A percentile compares a stretch with the other conserved stretches of the same genome.
phyloP scores from a whole-genome alignment of 92 coral and sea anemone species.

The Actinernus sp. region DNA sequence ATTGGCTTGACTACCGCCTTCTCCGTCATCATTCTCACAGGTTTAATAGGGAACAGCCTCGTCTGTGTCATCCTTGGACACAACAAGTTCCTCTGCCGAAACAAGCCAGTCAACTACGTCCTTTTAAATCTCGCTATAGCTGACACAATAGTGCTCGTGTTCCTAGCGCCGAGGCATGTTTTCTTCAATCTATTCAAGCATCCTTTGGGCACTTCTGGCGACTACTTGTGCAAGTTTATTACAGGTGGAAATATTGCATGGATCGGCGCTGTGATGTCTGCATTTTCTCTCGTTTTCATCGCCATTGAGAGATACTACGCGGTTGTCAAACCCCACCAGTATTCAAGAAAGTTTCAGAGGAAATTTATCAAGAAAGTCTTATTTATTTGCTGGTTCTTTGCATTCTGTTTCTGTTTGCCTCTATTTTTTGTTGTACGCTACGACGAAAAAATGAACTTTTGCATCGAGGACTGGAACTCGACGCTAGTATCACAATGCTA shows the following conservation, averaged over 20 bases:
- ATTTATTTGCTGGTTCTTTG: constrained; percentile 29
- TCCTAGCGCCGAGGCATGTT: constrained; percentile 15
- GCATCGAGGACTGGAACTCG: constrained; percentile 22
- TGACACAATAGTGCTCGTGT: constrained; percentile 32
- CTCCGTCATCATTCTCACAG: constrained; percentile 33
- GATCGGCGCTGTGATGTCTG: constrained; percentile 43
- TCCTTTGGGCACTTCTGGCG: constrained; percentile 39
- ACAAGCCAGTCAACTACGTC: constrained; percentile 69
- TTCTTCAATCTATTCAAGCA: constrained; percentile 10
- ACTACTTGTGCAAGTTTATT: constrained; percentile 27
- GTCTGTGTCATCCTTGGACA: constrained; percentile 49
- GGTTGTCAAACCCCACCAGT: constrained; percentile 29
- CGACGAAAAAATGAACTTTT: constrained; percentile 1
- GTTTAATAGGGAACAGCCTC: constrained; percentile 56
- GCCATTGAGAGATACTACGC: constrained; percentile 41
- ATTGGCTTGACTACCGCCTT: too few relatives aligned
- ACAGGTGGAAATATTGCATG: constrained; percentile 48
- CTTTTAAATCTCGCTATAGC: constrained; percentile 72
- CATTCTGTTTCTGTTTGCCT: constrained; percentile 30
- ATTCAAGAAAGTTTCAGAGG: constrained; percentile 8
- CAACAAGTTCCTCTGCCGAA: constrained; percentile 48
- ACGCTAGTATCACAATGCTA: constrained; percentile 8
- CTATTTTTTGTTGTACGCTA: constrained; percentile 14
- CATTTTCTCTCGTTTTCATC: constrained; percentile 36
- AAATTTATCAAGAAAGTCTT: constrained; percentile 18